Evolutionary conservation across 2,113 vertebrate species (phyloP).

Genomic region (Coryphaenoides rupestris): DNA sequence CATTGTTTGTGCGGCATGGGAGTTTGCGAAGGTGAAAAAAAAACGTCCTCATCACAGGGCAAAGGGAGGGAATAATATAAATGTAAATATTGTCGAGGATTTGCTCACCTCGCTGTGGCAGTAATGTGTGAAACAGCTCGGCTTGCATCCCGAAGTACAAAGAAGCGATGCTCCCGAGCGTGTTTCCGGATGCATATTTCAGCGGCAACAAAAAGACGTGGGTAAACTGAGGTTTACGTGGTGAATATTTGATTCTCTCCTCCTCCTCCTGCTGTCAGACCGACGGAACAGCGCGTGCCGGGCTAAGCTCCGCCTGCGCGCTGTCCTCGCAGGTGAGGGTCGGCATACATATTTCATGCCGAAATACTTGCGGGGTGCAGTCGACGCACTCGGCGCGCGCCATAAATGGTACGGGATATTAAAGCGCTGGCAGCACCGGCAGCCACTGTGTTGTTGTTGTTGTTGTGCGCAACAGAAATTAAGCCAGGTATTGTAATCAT

Average conservation of each 20-base stretch:
- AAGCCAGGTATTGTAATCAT: slow-evolving; percentile 18
- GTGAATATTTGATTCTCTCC: slow-evolving; percentile 40
- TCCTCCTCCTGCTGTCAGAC: slow-evolving; percentile 6
- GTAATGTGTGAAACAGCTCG: slow-evolving; percentile 18
- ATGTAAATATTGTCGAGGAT: slow-evolving; percentile 7
- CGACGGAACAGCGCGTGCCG: slow-evolving; percentile 22
- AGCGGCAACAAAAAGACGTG: slow-evolving; percentile 34
- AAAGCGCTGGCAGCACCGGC: slow-evolving; percentile 1
- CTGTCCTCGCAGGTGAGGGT: slow-evolving; percentile 31
- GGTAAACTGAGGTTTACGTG: slow-evolving; percentile 37
- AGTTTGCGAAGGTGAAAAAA: slow-evolving; percentile 12
- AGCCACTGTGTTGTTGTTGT: background rate
- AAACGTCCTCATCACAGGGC: slow-evolving; percentile 8
- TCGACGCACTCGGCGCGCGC: slow-evolving; percentile 14
- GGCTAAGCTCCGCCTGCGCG: slow-evolving; percentile 16
- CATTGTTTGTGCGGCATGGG: slow-evolving; percentile 1
- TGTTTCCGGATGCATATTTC: slow-evolving; percentile 38
- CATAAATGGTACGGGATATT: too few relatives aligned
- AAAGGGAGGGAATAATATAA: slow-evolving; percentile 4
- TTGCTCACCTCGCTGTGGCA: slow-evolving; percentile 20
- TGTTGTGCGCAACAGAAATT: slow-evolving; percentile 20
- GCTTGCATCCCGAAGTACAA: slow-evolving; percentile 25
- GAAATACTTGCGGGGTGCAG: slow-evolving; percentile 35
- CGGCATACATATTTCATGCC: slow-evolving; percentile 40
- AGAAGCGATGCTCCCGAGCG: slow-evolving; percentile 12